Evolutionary conservation across 1,140 invertebrate species (phyloP).

Genomic region (Scaptomyza hsui): DNA sequence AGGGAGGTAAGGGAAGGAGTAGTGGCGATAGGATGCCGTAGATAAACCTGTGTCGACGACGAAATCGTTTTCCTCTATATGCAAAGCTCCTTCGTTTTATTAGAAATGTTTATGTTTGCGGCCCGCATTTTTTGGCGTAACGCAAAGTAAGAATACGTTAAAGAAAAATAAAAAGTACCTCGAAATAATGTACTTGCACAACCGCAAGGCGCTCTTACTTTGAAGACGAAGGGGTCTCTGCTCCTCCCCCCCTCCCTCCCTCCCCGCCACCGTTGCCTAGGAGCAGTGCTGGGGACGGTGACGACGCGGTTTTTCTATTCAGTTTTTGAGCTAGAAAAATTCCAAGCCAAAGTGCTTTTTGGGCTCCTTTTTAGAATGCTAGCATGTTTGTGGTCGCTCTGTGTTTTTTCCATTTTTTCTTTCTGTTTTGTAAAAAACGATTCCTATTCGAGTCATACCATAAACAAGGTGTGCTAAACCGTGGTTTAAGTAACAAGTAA

Average conservation of each 20-base stretch:
- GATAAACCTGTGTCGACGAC: conserved; percentile 63
- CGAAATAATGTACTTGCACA: conserved; percentile 72
- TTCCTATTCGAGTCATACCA: conserved; percentile 36
- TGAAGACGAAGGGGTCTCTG: conserved; percentile 23
- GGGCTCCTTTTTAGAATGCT: conserved; percentile 14
- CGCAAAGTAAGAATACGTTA: conserved; percentile 32
- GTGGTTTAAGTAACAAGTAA: conserved; percentile 11
- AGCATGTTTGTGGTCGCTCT: conserved; percentile 52
- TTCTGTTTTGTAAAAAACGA: conserved; percentile 62
- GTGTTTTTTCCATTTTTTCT: too few species aligned
- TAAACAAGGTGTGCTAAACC: conserved; percentile 39
- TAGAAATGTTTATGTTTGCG: conserved; percentile 60
- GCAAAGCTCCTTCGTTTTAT: conserved; percentile 63
- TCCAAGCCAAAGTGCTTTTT: conserved; percentile 40
- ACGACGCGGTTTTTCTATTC: conserved; percentile 24
- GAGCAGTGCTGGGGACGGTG: conserved; percentile 20
- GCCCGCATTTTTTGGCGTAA: conserved; percentile 67
- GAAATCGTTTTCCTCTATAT: conserved; percentile 70
- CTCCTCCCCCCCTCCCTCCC: not conserved
- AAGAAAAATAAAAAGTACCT: conserved; percentile 35
- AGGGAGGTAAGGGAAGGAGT: too few species aligned
- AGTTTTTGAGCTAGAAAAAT: conserved; percentile 56
- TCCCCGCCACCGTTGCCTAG: not conserved
- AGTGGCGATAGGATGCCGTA: conserved; percentile 62
- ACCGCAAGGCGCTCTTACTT: conserved; percentile 44